Evolutionary conservation across 2,113 vertebrate species (phyloP).

Genomic region (Sciurus niger): DNA sequence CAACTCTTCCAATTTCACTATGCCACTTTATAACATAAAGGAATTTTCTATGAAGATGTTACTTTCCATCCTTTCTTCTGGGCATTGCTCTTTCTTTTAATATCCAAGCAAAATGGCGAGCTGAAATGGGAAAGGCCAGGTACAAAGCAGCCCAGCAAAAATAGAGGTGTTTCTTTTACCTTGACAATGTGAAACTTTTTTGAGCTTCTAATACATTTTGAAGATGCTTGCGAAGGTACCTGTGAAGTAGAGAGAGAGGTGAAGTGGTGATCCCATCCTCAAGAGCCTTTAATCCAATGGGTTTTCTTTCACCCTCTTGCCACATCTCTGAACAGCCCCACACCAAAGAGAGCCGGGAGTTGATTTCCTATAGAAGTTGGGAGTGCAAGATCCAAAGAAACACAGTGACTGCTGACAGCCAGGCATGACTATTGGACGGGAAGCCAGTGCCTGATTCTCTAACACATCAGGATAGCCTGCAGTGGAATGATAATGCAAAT

Average conservation of each 20-base stretch:
- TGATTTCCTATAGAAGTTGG: not conserved
- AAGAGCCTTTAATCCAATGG: not conserved
- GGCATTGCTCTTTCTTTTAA: not conserved
- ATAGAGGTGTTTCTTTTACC: not conserved
- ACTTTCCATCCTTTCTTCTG: not conserved
- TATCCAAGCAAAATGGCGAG: not conserved
- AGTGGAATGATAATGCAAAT: not conserved
- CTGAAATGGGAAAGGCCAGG: not conserved
- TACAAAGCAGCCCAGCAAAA: not conserved
- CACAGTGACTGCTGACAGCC: not conserved
- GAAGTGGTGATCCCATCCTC: not conserved
- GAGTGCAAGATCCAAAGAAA: not conserved
- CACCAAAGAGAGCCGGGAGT: too few relatives aligned
- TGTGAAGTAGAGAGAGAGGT: not conserved
- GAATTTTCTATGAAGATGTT: not conserved
- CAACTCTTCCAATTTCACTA: not conserved
- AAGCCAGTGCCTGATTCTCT: not conserved
- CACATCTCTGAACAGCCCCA: not conserved
- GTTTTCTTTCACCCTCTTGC: not conserved
- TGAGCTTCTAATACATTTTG: not conserved
- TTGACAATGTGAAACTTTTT: not conserved
- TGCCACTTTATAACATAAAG: not conserved
- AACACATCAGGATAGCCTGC: not conserved
- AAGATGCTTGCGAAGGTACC: not conserved
- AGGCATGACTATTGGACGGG: not conserved